Conservation (phyloP, 2,888 invertebrate genomes). For the Fragum fragum region DNA sequence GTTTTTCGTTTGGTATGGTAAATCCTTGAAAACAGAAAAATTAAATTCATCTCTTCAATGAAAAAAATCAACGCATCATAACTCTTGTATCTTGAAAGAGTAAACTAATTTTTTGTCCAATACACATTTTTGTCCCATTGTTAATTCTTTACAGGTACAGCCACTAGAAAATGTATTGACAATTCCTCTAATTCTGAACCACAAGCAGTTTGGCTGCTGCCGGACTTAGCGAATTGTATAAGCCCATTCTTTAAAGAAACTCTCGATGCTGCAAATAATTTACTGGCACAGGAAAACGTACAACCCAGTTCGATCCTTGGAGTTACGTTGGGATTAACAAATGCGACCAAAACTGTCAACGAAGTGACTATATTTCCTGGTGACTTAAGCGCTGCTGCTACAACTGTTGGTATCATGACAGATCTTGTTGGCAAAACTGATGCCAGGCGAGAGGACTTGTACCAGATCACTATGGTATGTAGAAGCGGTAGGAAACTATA, state of each 20-base stretch:
- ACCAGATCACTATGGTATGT: slow-evolving; percentile 1
- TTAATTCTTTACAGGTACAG: slow-evolving; percentile 65
- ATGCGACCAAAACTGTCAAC: slow-evolving; percentile 34
- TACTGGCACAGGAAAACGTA: slow-evolving; percentile 34
- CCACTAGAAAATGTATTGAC: slow-evolving; percentile 64
- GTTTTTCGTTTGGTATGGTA: too few relatives aligned
- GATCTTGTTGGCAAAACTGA: slow-evolving; percentile 50
- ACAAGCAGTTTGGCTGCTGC: slow-evolving; percentile 66
- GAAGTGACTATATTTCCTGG: slow-evolving; percentile 70
- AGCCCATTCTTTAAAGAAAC: slow-evolving; percentile 67
- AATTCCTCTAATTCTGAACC: background rate
- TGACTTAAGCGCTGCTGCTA: slow-evolving; percentile 70
- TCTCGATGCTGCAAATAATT: slow-evolving; percentile 28
- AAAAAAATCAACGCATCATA: too few relatives aligned
- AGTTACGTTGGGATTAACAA: slow-evolving; percentile 55
- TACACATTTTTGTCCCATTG: too few relatives aligned
- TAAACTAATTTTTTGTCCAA: too few relatives aligned
- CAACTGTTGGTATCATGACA: slow-evolving; percentile 68
- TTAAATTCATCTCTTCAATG: too few relatives aligned
- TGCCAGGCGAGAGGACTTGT: slow-evolving; percentile 6
- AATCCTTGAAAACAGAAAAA: too few relatives aligned
- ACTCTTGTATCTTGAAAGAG: too few relatives aligned
- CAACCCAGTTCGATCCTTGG: slow-evolving; percentile 40
- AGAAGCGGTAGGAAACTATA: too few relatives aligned
- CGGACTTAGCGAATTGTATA: slow-evolving; percentile 73